phyloP scores from a whole-genome alignment of 1,140 invertebrate genomes.

The Diorhabda elongata region DNA sequence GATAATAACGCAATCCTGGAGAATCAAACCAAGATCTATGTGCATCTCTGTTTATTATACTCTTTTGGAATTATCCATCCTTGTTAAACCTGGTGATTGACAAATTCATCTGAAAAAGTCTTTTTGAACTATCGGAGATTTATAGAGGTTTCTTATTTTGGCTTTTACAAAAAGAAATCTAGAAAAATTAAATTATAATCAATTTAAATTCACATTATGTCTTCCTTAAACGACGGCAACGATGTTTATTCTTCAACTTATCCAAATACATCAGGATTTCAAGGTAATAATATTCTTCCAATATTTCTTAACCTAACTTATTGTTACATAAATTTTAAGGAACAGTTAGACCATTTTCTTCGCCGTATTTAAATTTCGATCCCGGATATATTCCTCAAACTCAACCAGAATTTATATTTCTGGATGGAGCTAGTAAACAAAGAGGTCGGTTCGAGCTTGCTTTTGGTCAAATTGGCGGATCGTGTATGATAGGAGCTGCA shows the following conservation, averaged over 20 bases:
- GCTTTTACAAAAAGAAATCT: not conserved
- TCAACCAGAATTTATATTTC: conserved; percentile 90
- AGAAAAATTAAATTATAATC: not conserved
- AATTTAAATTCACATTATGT: conserved; percentile 10
- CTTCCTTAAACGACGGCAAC: conserved; percentile 18
- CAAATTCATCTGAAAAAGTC: not conserved
- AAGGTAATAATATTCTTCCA: conserved; percentile 6
- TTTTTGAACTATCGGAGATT: not conserved
- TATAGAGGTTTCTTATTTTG: not conserved
- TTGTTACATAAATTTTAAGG: conserved; percentile 30
- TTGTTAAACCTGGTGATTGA: too few species aligned
- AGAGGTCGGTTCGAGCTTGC: conserved; percentile 83
- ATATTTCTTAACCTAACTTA: conserved; percentile 10
- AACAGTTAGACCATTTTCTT: conserved; percentile 55
- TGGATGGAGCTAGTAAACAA: conserved; percentile 78
- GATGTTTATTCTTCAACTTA: conserved; percentile 14
- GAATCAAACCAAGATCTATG: too few species aligned
- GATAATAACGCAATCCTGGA: too few species aligned
- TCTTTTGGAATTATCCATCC: too few species aligned
- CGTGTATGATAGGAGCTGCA: conserved; percentile 74
- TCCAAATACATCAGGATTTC: conserved; percentile 3
- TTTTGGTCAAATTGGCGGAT: conserved; percentile 89
- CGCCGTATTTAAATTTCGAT: conserved; percentile 91
- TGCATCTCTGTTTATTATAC: too few species aligned
- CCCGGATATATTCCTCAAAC: conserved; percentile 73